Percentiles rank a stretch among this genome's conserved stretches.
These are phyloP conservation scores for Ciconia nigra DNA, from an alignment of 2,797 vertebrate species.

Conservation along the genomic window DNA sequence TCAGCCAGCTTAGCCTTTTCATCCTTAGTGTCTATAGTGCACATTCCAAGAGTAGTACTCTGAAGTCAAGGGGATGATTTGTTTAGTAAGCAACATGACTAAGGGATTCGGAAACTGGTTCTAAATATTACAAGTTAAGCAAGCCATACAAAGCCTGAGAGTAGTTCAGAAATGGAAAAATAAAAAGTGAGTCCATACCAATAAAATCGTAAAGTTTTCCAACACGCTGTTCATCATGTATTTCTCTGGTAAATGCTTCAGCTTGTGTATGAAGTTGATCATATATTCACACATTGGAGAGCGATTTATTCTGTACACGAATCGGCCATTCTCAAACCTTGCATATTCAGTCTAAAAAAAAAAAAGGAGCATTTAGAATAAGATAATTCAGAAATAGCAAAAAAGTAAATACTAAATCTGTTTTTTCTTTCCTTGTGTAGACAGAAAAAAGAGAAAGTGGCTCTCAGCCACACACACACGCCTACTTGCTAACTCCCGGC, in stretches of 20 bases:
- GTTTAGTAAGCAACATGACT: not conserved
- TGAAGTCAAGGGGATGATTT: not conserved
- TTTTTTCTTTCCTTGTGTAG: not conserved
- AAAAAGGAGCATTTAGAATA: not conserved
- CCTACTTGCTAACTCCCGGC: not conserved
- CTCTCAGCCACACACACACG: not conserved
- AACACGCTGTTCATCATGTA: conserved; percentile 99
- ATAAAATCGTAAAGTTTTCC: conserved; percentile 99
- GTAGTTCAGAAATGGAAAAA: not conserved
- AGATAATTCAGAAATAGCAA: not conserved
- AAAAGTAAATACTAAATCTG: not conserved
- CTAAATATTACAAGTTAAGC: not conserved
- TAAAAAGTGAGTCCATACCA: conserved; percentile 80
- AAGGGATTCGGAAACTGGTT: not conserved
- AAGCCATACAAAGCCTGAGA: not conserved
- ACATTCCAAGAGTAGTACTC: not conserved
- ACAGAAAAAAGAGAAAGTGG: not conserved
- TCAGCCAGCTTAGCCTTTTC: not conserved
- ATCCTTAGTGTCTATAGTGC: not conserved
- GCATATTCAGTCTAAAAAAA: conserved; percentile 91
- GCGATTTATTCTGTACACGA: conserved; percentile 96
- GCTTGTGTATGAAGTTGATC: conserved; percentile 99
- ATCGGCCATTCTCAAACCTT: conserved; percentile 96
- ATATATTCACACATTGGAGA: conserved; percentile 99
- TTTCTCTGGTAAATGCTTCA: conserved; percentile 99